A percentile compares a stretch with the other conserved stretches of the same genome.
Conservation (phyloP, 2,888 invertebrate genomes). For the Carpatolechia fugitivella region DNA sequence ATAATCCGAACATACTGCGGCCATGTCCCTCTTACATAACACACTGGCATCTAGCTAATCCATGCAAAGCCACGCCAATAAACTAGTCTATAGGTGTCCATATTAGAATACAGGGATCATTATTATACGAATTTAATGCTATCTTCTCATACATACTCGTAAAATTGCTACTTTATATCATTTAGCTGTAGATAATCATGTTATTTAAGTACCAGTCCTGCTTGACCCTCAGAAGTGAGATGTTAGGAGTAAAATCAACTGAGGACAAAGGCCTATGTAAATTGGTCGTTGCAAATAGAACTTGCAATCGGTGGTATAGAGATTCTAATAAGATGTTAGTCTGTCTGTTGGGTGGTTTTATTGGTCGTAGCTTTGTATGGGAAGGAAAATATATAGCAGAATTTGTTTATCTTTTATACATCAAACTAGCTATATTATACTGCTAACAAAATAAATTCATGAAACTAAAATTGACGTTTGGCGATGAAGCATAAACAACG, state of each 20-base stretch:
- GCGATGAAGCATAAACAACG: too few relatives aligned
- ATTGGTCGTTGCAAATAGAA: conserved; percentile 23
- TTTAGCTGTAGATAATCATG: conserved; percentile 38
- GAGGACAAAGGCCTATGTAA: conserved; percentile 18
- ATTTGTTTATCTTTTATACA: too few relatives aligned
- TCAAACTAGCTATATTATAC: too few relatives aligned
- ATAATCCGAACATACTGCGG: too few relatives aligned
- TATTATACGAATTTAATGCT: conserved; percentile 46
- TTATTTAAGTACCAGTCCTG: conserved; percentile 31
- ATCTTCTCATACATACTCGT: conserved; percentile 31
- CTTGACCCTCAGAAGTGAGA: conserved; percentile 22
- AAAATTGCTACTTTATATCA: conserved; percentile 43
- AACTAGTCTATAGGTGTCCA: conserved; percentile 27
- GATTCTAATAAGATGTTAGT: conserved; percentile 25
- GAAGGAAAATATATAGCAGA: not conserved
- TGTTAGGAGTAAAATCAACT: not conserved
- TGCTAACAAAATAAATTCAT: too few relatives aligned
- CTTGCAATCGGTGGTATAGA: conserved; percentile 20
- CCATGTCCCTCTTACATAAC: too few relatives aligned
- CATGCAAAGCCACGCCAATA: conserved; percentile 25
- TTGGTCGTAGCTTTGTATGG: conserved; percentile 3
- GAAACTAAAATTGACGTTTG: too few relatives aligned
- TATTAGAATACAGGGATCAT: conserved; percentile 29
- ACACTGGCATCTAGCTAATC: conserved; percentile 7
- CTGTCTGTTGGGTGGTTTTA: conserved; percentile 16